A percentile compares a stretch with the other conserved stretches of the same genome.
Evolutionary conservation across 2,797 vertebrate genomes (phyloP).

Genomic region (Naso thynnoides): DNA sequence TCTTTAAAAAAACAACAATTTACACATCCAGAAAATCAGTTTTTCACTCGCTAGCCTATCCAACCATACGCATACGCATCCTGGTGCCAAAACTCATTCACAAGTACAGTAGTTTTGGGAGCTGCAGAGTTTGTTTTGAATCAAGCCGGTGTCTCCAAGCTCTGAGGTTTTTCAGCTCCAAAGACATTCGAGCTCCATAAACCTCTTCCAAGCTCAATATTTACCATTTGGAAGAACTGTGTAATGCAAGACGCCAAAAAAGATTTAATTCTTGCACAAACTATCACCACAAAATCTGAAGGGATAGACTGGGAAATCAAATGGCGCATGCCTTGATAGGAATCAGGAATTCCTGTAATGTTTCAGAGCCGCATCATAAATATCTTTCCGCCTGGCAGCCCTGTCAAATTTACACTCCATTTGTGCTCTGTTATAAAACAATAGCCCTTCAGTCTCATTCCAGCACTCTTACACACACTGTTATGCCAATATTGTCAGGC

Average conservation of each 20-base stretch:
- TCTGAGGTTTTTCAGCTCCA: constrained; percentile 65
- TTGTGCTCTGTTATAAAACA: constrained; percentile 58
- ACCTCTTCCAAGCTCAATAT: constrained; percentile 75
- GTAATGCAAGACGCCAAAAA: constrained; percentile 55
- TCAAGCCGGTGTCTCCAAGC: constrained; percentile 46
- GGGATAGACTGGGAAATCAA: constrained; percentile 56
- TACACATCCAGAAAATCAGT: constrained; percentile 15
- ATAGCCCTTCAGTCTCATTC: constrained; percentile 44
- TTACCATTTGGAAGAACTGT: constrained; percentile 67
- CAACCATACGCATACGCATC: constrained; percentile 39
- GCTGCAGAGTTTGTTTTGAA: constrained; percentile 66
- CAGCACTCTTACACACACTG: constrained; percentile 25
- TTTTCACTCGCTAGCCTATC: constrained; percentile 45
- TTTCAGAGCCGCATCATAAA: constrained; percentile 69
- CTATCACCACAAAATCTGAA: constrained; percentile 56
- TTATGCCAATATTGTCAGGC: constrained; percentile 19
- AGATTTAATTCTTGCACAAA: constrained; percentile 63
- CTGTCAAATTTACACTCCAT: constrained; percentile 66
- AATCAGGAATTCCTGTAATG: constrained; percentile 69
- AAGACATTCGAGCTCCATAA: constrained; percentile 59
- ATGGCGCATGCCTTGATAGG: constrained; percentile 51
- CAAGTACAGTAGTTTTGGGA: constrained; percentile 57
- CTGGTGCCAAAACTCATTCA: constrained; percentile 53
- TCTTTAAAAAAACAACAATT: constrained; percentile 17
- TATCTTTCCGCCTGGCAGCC: constrained; percentile 49